Conservation (phyloP, 2,113 vertebrate species). For the Dascyllus trimaculatus region DNA sequence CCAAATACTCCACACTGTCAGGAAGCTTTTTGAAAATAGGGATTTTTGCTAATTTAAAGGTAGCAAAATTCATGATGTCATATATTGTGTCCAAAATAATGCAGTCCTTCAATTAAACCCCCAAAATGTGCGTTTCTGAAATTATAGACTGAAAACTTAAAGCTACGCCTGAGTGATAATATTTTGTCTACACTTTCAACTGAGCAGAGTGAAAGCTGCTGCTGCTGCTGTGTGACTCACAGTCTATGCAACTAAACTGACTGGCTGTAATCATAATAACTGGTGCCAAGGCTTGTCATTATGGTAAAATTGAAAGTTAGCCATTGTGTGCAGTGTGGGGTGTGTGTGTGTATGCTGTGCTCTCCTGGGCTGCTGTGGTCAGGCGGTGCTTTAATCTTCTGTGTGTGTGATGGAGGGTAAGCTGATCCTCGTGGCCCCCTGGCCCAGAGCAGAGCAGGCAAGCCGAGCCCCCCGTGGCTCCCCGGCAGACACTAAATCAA, state of each 20-base stretch:
- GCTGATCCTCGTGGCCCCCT: constrained; percentile 66
- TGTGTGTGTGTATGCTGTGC: constrained; percentile 32
- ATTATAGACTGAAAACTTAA: not conserved
- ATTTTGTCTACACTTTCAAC: constrained; percentile 19
- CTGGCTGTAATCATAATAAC: constrained; percentile 49
- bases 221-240: not conserved
- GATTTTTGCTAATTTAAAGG: not conserved
- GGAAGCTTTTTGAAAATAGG: not conserved
- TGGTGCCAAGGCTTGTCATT: constrained; percentile 31
- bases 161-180: not conserved
- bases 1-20: too few species aligned
- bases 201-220: constrained; percentile 22
- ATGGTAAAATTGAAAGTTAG: constrained; percentile 47
- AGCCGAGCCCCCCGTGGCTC: constrained; percentile 27
- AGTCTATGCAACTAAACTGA: constrained; percentile 33
- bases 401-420: constrained; percentile 68
- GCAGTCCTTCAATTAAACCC: not conserved
- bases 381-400: constrained; percentile 63
- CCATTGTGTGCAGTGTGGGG: constrained; percentile 32
- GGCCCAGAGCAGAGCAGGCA: constrained; percentile 39
- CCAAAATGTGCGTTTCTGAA: not conserved
- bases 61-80: not conserved
- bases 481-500: constrained; percentile 49
- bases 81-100: not conserved
- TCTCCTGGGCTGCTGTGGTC: constrained; percentile 47